Base-by-base conservation (phyloP, 2,888 invertebrate genomes). In the Hanleya hanleyi region DNA sequence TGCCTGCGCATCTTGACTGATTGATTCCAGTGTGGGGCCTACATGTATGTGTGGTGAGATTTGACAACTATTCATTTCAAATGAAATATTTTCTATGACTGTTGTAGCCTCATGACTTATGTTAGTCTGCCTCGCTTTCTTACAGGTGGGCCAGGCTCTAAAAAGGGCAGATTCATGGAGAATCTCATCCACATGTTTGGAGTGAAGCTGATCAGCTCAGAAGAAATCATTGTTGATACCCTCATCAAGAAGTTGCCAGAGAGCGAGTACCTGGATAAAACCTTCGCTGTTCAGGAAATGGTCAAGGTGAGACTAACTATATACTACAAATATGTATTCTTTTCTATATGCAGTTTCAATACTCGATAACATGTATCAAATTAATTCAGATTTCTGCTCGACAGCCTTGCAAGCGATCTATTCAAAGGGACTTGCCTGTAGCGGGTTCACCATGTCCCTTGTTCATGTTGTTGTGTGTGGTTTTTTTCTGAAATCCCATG, bases 111-210 rank as follows among this genome's bases (percentile, higher is more conserved):
- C 12, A 66, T 36, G 6, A 15, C 3, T 0, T 71, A 22, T 70
- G 32, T 64, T 2, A 64, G 22, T 36, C 33, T 61, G 12, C 32
- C 22, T 65, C 32, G 71, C 77, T 0, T 61, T 18, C 37, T 73
- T 77, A 7, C 78, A 90, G 90, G 90, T 50, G 90, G 90, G 1
- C 90, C 90, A 15, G 88, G 89, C 0, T 88, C 88, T 35, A 85
- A 85, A 72, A 90, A 90, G 75, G 90, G 90, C 0, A 81, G 85
- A 35, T 80, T 89, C 49, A 80, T 89, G 26, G 86, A 88, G 62
- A 87, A 90, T 69, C 72, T 90, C 57, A 75, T 83, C 61, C 80
- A 83, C 69, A 84, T 86, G 9, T 90, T 86, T 79, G 87, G 85
- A 29, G 86, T 90, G 70, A 80, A 81, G 12, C 79, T 87, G 35